Evolutionary conservation across 2,888 invertebrate species (phyloP).

Genomic region (Caenorhabditis sp.): DNA sequence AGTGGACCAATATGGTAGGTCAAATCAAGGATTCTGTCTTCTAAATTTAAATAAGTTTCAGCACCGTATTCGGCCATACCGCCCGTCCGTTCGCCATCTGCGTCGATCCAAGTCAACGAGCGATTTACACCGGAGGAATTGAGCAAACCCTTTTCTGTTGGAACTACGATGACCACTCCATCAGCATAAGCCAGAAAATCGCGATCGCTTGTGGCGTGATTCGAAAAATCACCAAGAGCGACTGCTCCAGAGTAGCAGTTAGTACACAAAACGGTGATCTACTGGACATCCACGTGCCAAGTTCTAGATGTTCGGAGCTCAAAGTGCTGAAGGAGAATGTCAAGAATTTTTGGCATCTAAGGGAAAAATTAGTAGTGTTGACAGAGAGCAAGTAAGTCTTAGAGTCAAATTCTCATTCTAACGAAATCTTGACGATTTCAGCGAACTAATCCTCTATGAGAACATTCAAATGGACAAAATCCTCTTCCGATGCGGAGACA

Average conservation of each 20-base stretch:
- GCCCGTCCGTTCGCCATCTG: slow-evolving; percentile 70
- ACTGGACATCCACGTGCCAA: slow-evolving; percentile 7
- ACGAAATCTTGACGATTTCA: too few relatives aligned
- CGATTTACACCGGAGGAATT: slow-evolving; percentile 70
- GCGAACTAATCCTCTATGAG: slow-evolving; percentile 33
- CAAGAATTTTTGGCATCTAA: slow-evolving; percentile 34
- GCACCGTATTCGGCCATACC: slow-evolving; percentile 66
- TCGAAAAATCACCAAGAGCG: slow-evolving; percentile 37
- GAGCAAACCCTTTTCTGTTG: slow-evolving; percentile 64
- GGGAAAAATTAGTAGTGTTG: slow-evolving; percentile 14
- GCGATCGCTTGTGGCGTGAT: slow-evolving; percentile 49
- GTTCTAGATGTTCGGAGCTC: background rate
- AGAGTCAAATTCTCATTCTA: too few relatives aligned
- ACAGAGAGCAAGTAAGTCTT: background rate
- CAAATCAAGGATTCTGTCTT: background rate
- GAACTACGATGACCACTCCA: slow-evolving; percentile 27
- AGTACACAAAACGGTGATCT: slow-evolving; percentile 47
- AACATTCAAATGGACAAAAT: slow-evolving; percentile 27
- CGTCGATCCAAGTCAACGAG: slow-evolving; percentile 3
- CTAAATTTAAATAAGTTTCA: slow-evolving; percentile 8
- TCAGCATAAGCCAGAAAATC: slow-evolving; percentile 23
- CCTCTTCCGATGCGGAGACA: slow-evolving; percentile 22
- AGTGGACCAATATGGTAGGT: slow-evolving; percentile 16
- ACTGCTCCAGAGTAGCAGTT: slow-evolving; percentile 7
- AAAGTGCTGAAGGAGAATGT: slow-evolving; percentile 25